Conservation (phyloP, 1,140 invertebrate genomes). For the Nixonia krombeini region DNA sequence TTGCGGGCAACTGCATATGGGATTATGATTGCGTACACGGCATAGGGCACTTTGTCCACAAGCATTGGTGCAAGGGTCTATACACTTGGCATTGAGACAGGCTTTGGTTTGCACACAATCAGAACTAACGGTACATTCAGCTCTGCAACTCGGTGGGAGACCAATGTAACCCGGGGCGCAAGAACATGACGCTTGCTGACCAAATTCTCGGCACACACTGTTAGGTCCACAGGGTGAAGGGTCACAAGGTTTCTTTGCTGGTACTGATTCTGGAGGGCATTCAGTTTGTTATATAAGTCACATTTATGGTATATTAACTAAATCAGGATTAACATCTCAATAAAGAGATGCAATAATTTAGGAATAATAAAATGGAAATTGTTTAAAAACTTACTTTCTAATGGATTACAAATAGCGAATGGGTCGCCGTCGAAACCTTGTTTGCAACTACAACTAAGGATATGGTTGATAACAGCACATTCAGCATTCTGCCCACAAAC, state of each 20-base stretch:
- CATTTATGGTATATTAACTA: no score
- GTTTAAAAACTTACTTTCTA: not conserved
- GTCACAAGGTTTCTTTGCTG: slow-evolving; percentile 65
- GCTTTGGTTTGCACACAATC: slow-evolving; percentile 69
- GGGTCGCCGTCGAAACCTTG: slow-evolving; percentile 82
- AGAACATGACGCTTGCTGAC: slow-evolving; percentile 71
- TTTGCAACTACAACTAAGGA: slow-evolving; percentile 81
- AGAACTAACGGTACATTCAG: slow-evolving; percentile 71
- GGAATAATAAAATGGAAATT: no score
- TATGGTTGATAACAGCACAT: slow-evolving; percentile 82
- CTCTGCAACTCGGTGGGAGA: slow-evolving; percentile 72
- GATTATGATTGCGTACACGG: slow-evolving; percentile 73
- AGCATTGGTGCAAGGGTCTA: slow-evolving; percentile 72
- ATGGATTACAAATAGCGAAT: slow-evolving; percentile 73
- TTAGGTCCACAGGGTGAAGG: slow-evolving; percentile 74
- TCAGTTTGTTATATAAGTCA: no score
- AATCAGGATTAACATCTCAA: no score
- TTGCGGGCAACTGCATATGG: slow-evolving; percentile 76
- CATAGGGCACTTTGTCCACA: slow-evolving; percentile 72
- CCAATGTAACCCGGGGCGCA: slow-evolving; percentile 71
- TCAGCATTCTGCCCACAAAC: slow-evolving; percentile 82
- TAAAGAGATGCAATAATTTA: no score
- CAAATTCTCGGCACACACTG: slow-evolving; percentile 70
- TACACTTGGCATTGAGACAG: slow-evolving; percentile 72
- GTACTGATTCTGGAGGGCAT: no score